Evolutionary conservation across 2,113 vertebrate species (phyloP).

Genomic region (Cynocephalus volans): DNA sequence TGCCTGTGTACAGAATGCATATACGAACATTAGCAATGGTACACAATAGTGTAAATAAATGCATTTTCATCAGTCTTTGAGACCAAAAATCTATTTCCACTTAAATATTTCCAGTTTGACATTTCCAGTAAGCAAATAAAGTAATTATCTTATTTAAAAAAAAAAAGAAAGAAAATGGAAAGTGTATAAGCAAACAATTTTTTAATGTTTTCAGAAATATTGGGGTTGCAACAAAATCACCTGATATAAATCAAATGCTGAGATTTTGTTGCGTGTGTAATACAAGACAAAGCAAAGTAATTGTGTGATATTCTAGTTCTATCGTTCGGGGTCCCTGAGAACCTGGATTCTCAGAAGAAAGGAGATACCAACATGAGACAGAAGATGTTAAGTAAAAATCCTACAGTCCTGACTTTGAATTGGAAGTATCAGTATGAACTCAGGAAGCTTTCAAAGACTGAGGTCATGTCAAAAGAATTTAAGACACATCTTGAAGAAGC

Average conservation of each 20-base stretch:
- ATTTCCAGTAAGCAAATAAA: constrained; percentile 52
- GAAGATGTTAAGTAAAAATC: background rate
- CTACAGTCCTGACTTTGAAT: background rate
- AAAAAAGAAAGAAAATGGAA: no score
- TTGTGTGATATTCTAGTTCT: background rate
- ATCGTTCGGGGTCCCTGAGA: background rate
- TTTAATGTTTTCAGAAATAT: background rate
- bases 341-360: constrained; percentile 1
- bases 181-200: background rate
- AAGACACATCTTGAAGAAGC: background rate
- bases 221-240: no score
- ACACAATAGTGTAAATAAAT: background rate
- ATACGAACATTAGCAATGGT: background rate
- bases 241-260: background rate
- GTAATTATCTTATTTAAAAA: constrained; percentile 11
- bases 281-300: background rate
- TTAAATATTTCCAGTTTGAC: constrained; percentile 47
- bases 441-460: background rate
- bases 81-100: constrained; percentile 4
- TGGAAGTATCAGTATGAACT: background rate
- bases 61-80: background rate
- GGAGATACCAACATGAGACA: background rate
- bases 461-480: background rate
- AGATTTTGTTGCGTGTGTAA: background rate
- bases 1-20: background rate